Percentiles rank a stretch among this genome's conserved stretches.
Evolutionary conservation across 2,888 invertebrate genomes (phyloP).

Genomic region (Lithophane semibrunnea): DNA sequence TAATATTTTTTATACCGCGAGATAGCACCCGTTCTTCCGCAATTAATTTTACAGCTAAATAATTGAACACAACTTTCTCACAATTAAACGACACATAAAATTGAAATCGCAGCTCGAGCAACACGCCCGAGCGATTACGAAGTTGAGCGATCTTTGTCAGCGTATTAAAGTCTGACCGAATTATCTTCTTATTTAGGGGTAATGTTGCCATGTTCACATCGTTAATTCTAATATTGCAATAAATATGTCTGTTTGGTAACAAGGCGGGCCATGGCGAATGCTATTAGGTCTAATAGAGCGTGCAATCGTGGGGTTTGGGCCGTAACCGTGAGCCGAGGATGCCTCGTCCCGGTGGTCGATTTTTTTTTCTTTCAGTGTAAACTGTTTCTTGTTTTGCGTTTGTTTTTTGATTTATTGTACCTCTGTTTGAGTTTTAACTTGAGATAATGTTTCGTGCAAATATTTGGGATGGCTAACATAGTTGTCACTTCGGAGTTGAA

Average conservation of each 20-base stretch:
- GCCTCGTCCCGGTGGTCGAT: constrained; percentile 70
- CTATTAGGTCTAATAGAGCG: constrained; percentile 83
- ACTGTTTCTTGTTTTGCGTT: constrained; percentile 68
- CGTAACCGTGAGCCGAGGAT: constrained; percentile 45
- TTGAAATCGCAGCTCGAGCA: constrained; percentile 81
- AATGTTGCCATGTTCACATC: constrained; percentile 85
- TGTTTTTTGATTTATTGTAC: constrained; percentile 70
- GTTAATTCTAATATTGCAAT: constrained; percentile 89
- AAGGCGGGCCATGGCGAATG: constrained; percentile 85
- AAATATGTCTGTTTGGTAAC: constrained; percentile 89
- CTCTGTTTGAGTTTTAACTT: constrained; percentile 58
- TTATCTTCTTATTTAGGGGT: constrained; percentile 79
- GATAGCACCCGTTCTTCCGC: constrained; percentile 55
- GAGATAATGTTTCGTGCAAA: constrained; percentile 57
- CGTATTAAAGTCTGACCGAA: constrained; percentile 90
- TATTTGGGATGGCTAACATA: constrained; percentile 57
- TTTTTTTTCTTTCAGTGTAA: constrained; percentile 67
- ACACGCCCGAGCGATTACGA: constrained; percentile 86
- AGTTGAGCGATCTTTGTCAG: constrained; percentile 85
- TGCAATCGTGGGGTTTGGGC: constrained; percentile 76
- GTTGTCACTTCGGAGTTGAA: constrained; percentile 52
- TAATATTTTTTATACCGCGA: constrained; percentile 20
- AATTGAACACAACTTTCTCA: constrained; percentile 80
- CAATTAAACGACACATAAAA: constrained; percentile 86
- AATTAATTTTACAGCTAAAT: constrained; percentile 78